Evolutionary conservation across 2,888 invertebrate species (phyloP).

Genomic region (Trachelus iudaicus): DNA sequence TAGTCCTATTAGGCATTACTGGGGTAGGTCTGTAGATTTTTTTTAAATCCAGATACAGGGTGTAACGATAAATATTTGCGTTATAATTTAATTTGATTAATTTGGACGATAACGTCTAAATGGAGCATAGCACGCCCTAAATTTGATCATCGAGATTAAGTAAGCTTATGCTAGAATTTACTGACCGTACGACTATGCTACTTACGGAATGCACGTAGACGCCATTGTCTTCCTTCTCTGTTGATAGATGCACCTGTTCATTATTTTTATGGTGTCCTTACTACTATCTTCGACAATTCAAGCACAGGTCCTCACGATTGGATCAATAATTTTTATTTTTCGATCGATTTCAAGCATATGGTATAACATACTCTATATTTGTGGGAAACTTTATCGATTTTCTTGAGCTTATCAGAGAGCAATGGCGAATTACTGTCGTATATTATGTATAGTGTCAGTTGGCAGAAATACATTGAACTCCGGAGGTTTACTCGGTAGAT

Average conservation of each 20-base stretch:
- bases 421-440: background rate
- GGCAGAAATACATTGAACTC: background rate
- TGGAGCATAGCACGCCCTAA: too few species aligned
- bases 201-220: background rate
- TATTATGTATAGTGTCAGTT: background rate
- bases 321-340: background rate
- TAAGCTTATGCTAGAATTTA: background rate
- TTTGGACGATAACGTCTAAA: too few species aligned
- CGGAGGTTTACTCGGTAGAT: background rate
- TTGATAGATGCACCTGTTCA: conserved; percentile 9
- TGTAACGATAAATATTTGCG: too few species aligned
- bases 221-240: background rate
- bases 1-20: too few species aligned
- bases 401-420: background rate
- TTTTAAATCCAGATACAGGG: too few species aligned
- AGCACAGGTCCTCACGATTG: background rate
- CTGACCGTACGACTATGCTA: background rate
- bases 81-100: too few species aligned
- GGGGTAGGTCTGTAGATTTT: too few species aligned
- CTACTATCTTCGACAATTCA: background rate
- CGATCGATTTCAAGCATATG: background rate
- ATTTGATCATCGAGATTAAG: background rate
- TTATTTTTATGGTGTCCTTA: conserved; percentile 24
- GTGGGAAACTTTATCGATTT: background rate
- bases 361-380: background rate